phyloP scores from a whole-genome alignment of 1,140 invertebrate species.

The Wiebesia pumilae region DNA sequence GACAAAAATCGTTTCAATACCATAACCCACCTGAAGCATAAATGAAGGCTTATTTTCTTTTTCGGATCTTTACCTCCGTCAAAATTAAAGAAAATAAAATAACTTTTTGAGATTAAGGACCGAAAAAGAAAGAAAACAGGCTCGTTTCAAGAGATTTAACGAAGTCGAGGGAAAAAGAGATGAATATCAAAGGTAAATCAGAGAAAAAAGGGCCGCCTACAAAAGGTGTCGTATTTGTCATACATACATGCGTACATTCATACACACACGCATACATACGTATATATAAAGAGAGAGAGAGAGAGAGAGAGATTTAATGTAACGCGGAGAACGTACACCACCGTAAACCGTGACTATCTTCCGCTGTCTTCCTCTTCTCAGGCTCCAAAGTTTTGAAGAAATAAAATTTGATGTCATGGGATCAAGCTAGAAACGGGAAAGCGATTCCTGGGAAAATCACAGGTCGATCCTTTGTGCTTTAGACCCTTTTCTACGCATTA shows the following conservation, averaged over 20 bases:
- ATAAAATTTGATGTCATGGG: constrained; percentile 15
- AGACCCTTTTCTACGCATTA: constrained; percentile 12
- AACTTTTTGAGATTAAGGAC: not conserved
- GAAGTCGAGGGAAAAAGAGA: constrained; percentile 38
- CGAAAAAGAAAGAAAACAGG: constrained; percentile 19
- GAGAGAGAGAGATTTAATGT: constrained; percentile 19
- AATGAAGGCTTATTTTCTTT: not conserved
- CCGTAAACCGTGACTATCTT: not conserved
- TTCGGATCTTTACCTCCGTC: not conserved
- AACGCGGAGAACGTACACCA: not conserved
- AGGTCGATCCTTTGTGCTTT: not conserved
- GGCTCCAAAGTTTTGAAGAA: constrained; percentile 26
- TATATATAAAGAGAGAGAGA: too few relatives aligned
- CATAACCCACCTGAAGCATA: not conserved
- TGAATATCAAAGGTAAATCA: constrained; percentile 38
- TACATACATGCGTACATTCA: too few relatives aligned
- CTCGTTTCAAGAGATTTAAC: constrained; percentile 40
- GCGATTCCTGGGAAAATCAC: constrained; percentile 15
- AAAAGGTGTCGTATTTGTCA: constrained; percentile 30
- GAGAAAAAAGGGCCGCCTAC: not conserved
- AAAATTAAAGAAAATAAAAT: constrained; percentile 6
- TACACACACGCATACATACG: too few relatives aligned
- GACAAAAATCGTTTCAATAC: too few relatives aligned
- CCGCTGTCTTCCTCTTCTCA: constrained; percentile 28
- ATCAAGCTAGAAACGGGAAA: not conserved